A percentile compares a stretch with the other conserved stretches of the same genome.
Conservation (phyloP, 2,797 vertebrate genomes). For the Eleutherodactylus coqui region DNA sequence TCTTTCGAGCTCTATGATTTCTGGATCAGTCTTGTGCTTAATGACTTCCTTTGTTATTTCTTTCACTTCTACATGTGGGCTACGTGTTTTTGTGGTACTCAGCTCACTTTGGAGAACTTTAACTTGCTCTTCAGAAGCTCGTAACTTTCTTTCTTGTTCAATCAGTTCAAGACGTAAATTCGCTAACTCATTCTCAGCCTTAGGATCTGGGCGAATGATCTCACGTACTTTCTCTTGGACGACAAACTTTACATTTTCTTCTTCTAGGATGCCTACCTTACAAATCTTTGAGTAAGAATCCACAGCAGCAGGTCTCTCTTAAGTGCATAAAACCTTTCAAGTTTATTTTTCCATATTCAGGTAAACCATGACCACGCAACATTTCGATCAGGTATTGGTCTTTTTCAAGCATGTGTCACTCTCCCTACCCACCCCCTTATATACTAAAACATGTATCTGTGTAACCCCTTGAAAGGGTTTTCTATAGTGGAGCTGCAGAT, state of each 20-base stretch:
- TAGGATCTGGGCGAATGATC: constrained; percentile 94
- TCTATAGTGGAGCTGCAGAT: too few relatives aligned
- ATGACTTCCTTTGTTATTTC: constrained; percentile 97
- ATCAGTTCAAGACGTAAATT: constrained; percentile 93
- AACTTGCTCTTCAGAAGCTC: constrained; percentile 84
- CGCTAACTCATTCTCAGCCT: constrained; percentile 92
- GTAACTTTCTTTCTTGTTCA: constrained; percentile 88
- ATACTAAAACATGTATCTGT: too few relatives aligned
- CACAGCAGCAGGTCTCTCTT: too few relatives aligned
- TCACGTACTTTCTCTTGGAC: constrained; percentile 94
- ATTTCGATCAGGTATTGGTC: too few relatives aligned
- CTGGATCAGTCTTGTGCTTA: constrained; percentile 93
- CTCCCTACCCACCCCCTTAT: too few relatives aligned
- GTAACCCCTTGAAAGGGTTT: too few relatives aligned
- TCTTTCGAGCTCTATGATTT: constrained; percentile 90
- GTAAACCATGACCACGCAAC: too few relatives aligned
- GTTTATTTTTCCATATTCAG: too few relatives aligned
- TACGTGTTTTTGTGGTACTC: constrained; percentile 81
- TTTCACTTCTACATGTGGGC: constrained; percentile 89
- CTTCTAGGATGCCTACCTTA: constrained; percentile 87
- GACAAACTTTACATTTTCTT: constrained; percentile 89
- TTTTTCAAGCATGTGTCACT: too few relatives aligned
- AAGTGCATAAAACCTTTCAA: too few relatives aligned
- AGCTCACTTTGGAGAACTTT: constrained; percentile 84
- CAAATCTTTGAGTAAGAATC: too few relatives aligned